A percentile compares a stretch with the other conserved stretches of the same genome.
These are phyloP conservation scores for Oxystoma pomonae DNA, from an alignment of 2,888 invertebrate genomes.

Conservation along the genomic window DNA sequence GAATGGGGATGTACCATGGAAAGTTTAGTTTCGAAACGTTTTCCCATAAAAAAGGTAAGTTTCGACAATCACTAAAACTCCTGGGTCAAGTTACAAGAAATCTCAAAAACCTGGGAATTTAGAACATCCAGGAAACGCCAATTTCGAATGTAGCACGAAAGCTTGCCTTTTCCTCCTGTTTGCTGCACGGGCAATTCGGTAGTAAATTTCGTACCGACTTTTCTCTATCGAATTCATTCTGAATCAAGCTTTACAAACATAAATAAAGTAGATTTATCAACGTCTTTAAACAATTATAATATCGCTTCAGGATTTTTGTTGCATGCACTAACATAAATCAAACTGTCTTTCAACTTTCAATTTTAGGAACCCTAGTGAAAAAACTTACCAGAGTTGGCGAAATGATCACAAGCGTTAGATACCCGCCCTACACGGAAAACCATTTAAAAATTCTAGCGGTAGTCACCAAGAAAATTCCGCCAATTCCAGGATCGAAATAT, in stretches of 20 bases:
- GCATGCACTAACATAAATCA: too few relatives aligned
- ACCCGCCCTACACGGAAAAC: slow-evolving; percentile 77
- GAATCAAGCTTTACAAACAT: too few relatives aligned
- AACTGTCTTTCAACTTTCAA: too few relatives aligned
- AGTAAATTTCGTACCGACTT: too few relatives aligned
- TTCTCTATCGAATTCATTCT: too few relatives aligned
- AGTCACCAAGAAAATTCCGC: slow-evolving; percentile 54
- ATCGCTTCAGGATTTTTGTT: too few relatives aligned
- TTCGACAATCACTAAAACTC: too few relatives aligned
- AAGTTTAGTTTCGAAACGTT: slow-evolving; percentile 88
- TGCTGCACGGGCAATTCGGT: neutral
- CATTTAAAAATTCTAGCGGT: slow-evolving; percentile 61
- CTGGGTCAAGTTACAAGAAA: too few relatives aligned
- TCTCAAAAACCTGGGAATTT: too few relatives aligned
- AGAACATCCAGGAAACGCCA: neutral
- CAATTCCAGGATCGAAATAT: slow-evolving; percentile 29
- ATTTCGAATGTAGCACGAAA: neutral
- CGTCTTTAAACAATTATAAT: too few relatives aligned
- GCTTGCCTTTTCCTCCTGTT: neutral
- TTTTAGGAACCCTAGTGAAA: slow-evolving; percentile 57
- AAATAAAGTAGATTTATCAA: too few relatives aligned
- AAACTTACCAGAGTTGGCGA: slow-evolving; percentile 66
- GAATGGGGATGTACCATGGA: slow-evolving; percentile 93
- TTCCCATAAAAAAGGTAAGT: slow-evolving; percentile 78
- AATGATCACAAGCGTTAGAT: slow-evolving; percentile 63